These are phyloP conservation scores for Aspidoscelis tigris DNA, from an alignment of 2,113 vertebrate genomes.

Conservation along the genomic window DNA sequence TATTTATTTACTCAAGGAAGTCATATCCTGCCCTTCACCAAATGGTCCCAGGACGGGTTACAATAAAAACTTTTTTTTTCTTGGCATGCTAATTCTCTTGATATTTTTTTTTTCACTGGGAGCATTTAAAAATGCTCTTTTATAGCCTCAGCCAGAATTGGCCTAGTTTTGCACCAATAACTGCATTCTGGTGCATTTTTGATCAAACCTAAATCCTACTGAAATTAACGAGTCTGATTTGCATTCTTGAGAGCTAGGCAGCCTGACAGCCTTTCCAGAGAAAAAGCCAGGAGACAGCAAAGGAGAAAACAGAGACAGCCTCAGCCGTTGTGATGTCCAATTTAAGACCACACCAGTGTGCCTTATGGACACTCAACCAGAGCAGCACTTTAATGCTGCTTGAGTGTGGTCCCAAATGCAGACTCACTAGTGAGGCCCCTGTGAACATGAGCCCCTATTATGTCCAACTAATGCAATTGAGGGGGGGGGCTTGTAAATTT, in stretches of 20 bases:
- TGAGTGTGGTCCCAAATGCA: too few species aligned
- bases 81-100: neutral
- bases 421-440: too few species aligned
- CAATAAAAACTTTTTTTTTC: neutral
- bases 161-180: neutral
- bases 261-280: conserved; percentile 8
- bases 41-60: too few species aligned
- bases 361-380: too few species aligned
- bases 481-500: conserved; percentile 17
- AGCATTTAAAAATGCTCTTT: neutral
- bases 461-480: too few species aligned
- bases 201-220: neutral
- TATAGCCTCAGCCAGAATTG: neutral
- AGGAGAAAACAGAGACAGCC: conserved; percentile 27
- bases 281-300: neutral
- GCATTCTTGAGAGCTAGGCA: neutral
- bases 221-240: neutral
- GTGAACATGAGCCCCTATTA: too few species aligned
- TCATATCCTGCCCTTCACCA: too few species aligned
- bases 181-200: neutral
- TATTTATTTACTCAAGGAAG: too few species aligned
- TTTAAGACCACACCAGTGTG: too few species aligned
- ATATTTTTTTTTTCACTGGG: conserved; percentile 1
- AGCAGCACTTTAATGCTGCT: too few species aligned
- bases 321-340: too few species aligned